Base-by-base conservation (phyloP, 1,140 invertebrate genomes). In the Tenebrio molitor region DNA sequence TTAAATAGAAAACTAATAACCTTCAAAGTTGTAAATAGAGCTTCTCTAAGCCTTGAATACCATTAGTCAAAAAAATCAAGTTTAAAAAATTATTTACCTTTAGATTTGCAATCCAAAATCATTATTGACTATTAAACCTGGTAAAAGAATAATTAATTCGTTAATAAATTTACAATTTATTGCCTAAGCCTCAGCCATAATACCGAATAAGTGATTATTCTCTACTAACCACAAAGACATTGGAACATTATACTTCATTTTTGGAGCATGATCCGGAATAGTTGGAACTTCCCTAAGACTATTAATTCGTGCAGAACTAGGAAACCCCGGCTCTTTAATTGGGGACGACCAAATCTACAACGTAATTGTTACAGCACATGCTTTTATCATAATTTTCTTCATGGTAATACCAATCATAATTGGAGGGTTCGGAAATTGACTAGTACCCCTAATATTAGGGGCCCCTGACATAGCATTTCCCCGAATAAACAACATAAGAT, bases 321-420 rank as follows among this genome's bases (percentile, higher is more conserved):
- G 86, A 16, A 85, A 81, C 4, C 86, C 88, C 0, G 88, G 87
- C 23, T 81, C 78, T 42, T 84, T 90, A 81, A 88, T 92, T 83
- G 84, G 84, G 34, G 86, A 91, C 86, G 87, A 90, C 79, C 87
- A 91, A 86, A 86, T 90, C 82, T 92, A 91, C 87, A 92, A 92
- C 84, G 84, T 86, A 67, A 85, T 92, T 82, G 87, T 93, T 14
- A 93, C 91, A 6, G 84, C 86, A 3, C 91, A 93, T 86, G 91
- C 89, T 71, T 91, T 93, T 84, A 80, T 92, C 76, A 93, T 92
- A 88, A 91, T 92, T 89, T 93, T 93, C 84, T 92, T 92, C 86
- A 90, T 92, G 85, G 89, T 93, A 70, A 92, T 93, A 86, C 91
- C 90, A 53, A 86, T 90, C 82, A 87, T 92, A 87, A 90, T 93